Base-by-base conservation (phyloP, 2,113 vertebrate genomes). In the Zingel zingel region DNA sequence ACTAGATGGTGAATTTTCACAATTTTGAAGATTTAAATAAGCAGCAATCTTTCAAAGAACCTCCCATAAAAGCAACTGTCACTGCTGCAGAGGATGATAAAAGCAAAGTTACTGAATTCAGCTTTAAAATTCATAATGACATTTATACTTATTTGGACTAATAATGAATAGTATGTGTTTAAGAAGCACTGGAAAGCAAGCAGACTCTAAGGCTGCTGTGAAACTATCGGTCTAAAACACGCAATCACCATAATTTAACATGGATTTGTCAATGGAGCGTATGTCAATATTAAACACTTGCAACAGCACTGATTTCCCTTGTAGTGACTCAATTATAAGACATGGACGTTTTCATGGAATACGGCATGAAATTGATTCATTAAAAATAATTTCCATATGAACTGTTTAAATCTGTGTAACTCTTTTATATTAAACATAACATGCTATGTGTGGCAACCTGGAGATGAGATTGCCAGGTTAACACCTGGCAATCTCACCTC, bases 11-110 rank as follows among this genome's bases (percentile, higher is more conserved):
- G 7, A 18, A 3, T 74, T 62, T 56, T 67, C 0, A n/a, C 1
- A 59, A n/a, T 59, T 71, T 48, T 74, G 5, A 83, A 72, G 4
- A 59, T 33, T 62, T 27, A 65, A 76, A 73, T 62, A 74, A 39
- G 57, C 10, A 62, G 33, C 54, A 65, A 5, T 5, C 14, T 48
- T 47, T 56, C 21, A 54, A 30, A 71, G 43, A 51, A 10, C 2
- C 16, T 14, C 12, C 25, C 19, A 23, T 1, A 68, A 63, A 67
- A 63, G 64, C 27, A 78, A 27, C 33, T 25, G 48, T 43, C 18
- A 5, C 25, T 18, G 4, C 30, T 18, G 51, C 39, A 51, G 12
- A 50, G 12, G 27, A 70, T 14, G 27, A 51, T 36, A 6, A 51
- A 6, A 43, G 16, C 51, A 14, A 9, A 36, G 70, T 70, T 19